Evolutionary conservation across 2,888 invertebrate species (phyloP), one percentile per base, ranked within the genome.

Genomic region (Prenolepis imparis): DNA sequence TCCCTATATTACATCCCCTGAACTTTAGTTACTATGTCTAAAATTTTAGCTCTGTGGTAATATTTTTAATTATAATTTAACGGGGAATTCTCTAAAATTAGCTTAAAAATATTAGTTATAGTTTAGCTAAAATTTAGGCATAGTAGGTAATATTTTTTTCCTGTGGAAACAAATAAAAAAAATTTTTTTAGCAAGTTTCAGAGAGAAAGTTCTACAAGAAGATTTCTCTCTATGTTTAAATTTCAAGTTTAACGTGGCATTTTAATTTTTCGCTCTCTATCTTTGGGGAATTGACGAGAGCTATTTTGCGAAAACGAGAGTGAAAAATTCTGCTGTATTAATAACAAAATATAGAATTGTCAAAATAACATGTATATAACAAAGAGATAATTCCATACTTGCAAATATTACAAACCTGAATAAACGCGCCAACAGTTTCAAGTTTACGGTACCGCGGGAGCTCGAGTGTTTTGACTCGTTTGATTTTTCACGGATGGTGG

Each of bases 391-490:
- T 52, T 68, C 32, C 32, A 18, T n/a, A 39, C 4, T 32, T 32
- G 21, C 21, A 15, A 1, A 11, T 5, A 24, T 18, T 9, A 57
- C 18, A n/a, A 15, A 1, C 21, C 0, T 36, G 61, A 59, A 73
- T 28, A 57, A 41, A 39, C 24, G 24, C 39, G 24, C 28, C 8
- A 15, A 39, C n/a, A 28, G 8, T 41, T 2, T 39, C 18, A 24
- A 72, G 59, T 21, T 52, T 66, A 28, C 67, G 48, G 28, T 72
- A 59, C 59, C 39, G 36, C 36, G 36, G 24, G 6, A 36, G 6
- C 24, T 32, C 72, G 32, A 36, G n/a, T 75, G 21, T 77, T 68
- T 55, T 39, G 74, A 83, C 85, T 83, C 70, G 80, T 66, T 75
- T 12, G 78, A 80, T 73, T 73, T 80, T 80, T 73, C 73, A 73